Percentiles rank a stretch among this genome's conserved stretches.
Conservation (phyloP, 2,113 vertebrate species). For the Ardeotis arabs region DNA sequence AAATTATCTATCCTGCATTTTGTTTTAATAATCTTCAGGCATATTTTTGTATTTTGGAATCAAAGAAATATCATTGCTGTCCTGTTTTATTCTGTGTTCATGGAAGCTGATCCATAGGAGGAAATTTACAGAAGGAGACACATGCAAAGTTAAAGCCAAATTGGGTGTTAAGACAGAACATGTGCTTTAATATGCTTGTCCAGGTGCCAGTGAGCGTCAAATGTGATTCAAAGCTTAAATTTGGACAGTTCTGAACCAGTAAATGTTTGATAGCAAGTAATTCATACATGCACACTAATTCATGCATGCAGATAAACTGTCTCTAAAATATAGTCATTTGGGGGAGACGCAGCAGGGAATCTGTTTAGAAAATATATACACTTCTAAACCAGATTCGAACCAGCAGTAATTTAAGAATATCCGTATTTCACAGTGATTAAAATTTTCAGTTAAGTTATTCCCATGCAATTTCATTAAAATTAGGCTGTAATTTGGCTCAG, state of each 20-base stretch:
- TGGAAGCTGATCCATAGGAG: background rate
- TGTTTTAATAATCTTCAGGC: conserved; percentile 48
- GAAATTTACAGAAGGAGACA: background rate
- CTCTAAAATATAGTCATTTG: background rate
- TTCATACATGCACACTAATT: background rate
- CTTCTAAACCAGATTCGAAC: background rate
- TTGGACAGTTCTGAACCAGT: background rate
- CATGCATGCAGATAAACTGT: background rate
- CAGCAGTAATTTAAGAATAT: background rate
- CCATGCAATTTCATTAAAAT: background rate
- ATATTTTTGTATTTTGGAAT: background rate
- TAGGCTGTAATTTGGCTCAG: background rate
- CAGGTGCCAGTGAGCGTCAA: background rate
- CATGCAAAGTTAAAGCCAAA: background rate
- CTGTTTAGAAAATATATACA: background rate
- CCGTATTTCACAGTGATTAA: background rate
- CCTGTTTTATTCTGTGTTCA: background rate
- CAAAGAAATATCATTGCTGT: background rate
- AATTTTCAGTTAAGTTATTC: background rate
- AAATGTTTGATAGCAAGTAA: background rate
- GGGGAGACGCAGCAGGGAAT: background rate
- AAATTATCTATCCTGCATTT: conserved; percentile 40
- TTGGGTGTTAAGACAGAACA: background rate
- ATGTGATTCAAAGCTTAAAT: background rate
- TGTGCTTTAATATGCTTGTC: background rate